Percentiles rank a stretch among this genome's conserved stretches.
These are phyloP conservation scores for Notodonta dromedarius DNA, from an alignment of 2,888 invertebrate genomes.

Conservation along the genomic window DNA sequence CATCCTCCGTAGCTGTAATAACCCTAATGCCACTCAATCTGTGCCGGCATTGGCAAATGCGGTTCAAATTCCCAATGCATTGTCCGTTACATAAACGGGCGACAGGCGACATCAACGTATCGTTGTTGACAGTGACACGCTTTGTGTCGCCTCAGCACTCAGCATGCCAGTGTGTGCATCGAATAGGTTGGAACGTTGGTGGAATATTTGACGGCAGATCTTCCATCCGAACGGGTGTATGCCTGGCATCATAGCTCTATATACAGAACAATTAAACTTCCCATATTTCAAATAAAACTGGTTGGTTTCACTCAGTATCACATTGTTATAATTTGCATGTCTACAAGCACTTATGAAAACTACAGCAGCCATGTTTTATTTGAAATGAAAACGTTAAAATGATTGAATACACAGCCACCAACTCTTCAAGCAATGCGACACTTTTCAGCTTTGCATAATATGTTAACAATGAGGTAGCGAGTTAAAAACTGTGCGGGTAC, in stretches of 20 bases:
- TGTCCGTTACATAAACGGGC: slow-evolving; percentile 17
- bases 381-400: slow-evolving; percentile 36
- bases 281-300: slow-evolving; percentile 9
- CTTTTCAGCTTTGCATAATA: slow-evolving; percentile 19
- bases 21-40: slow-evolving; percentile 18
- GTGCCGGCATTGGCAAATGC: slow-evolving; percentile 25
- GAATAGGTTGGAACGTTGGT: too few relatives aligned
- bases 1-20: slow-evolving; percentile 5
- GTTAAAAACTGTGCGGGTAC: neutral
- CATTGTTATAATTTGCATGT: slow-evolving; percentile 34
- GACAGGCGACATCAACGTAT: neutral
- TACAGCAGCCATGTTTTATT: slow-evolving; percentile 31
- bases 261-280: neutral
- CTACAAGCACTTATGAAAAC: slow-evolving; percentile 31
- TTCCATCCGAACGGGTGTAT: too few relatives aligned
- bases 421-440: slow-evolving; percentile 26
- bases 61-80: slow-evolving; percentile 40
- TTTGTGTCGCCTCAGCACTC: too few relatives aligned
- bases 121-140: too few relatives aligned
- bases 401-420: slow-evolving; percentile 30
- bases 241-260: neutral
- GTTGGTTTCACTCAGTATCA: slow-evolving; percentile 24
- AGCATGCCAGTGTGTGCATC: too few relatives aligned
- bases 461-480: slow-evolving; percentile 13
- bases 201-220: too few relatives aligned